Percentiles rank a stretch among this genome's conserved stretches.
phyloP scores from a whole-genome alignment of 2,797 vertebrate species.

The Rousettus madagascariensis region DNA sequence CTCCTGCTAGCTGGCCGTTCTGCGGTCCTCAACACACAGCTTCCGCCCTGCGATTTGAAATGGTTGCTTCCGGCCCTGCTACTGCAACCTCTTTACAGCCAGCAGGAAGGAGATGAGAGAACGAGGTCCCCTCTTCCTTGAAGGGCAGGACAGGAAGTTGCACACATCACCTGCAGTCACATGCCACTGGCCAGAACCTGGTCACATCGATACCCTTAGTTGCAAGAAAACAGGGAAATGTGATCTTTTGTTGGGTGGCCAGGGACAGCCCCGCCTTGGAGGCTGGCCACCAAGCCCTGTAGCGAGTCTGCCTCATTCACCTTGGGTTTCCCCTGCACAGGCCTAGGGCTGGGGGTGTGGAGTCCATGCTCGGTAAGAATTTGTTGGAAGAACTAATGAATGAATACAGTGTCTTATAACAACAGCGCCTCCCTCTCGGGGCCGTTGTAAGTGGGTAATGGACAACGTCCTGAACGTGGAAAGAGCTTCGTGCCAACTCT shows the following conservation, averaged over 20 bases:
- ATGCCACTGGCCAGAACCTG: neutral
- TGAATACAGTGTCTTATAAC: neutral
- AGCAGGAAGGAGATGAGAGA: neutral
- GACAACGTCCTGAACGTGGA: rapidly evolving
- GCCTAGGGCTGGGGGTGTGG: neutral
- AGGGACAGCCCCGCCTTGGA: neutral
- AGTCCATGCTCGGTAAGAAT: neutral
- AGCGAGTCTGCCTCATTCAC: neutral
- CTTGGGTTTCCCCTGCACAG: neutral
- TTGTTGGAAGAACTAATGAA: neutral
- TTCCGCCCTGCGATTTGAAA: neutral
- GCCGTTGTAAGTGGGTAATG: neutral
- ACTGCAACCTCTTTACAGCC: neutral
- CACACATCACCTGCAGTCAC: neutral
- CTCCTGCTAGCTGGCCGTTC: neutral
- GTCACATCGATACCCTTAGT: rapidly evolving
- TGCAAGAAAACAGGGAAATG: neutral
- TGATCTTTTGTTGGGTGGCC: neutral
- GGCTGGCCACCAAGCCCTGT: neutral
- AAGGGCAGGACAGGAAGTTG: neutral
- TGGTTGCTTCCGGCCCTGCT: neutral
- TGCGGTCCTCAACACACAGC: neutral
- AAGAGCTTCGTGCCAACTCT: neutral
- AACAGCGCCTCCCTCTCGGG: neutral
- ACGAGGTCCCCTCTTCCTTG: neutral